These are phyloP conservation scores for Odocoileus hemionus DNA, from an alignment of 2,113 vertebrate genomes.

Conservation along the genomic window DNA sequence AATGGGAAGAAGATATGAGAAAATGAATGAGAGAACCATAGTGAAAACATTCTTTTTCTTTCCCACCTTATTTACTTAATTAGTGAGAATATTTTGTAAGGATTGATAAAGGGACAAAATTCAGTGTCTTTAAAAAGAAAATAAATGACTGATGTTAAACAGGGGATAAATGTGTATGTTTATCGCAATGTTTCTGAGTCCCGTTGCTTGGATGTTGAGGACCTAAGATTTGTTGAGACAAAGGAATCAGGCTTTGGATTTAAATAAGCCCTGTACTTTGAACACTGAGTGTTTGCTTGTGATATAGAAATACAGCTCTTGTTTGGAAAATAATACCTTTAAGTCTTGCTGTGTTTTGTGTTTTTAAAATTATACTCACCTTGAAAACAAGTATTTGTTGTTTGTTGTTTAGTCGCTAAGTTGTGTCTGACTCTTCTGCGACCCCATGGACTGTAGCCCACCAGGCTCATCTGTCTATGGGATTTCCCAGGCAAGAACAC, in stretches of 20 bases:
- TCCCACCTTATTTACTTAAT: neutral
- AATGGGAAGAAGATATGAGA: neutral
- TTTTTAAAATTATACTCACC: neutral
- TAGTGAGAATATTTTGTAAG: neutral
- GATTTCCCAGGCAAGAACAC: neutral
- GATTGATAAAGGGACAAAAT: neutral
- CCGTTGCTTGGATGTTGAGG: neutral
- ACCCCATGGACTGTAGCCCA: neutral
- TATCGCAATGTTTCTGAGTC: neutral
- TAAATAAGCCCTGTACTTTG: neutral
- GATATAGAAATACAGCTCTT: neutral
- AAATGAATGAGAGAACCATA: neutral
- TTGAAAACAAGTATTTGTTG: neutral
- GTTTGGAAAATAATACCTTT: conserved; percentile 2
- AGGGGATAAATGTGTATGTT: neutral
- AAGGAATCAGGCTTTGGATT: neutral
- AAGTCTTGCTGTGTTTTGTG: neutral
- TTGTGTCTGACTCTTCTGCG: neutral
- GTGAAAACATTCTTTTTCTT: neutral
- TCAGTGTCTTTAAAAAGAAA: neutral
- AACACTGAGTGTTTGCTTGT: neutral
- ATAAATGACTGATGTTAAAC: neutral
- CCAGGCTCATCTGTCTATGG: neutral
- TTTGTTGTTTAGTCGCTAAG: neutral
- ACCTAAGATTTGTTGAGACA: neutral